Base-by-base conservation (phyloP, 2,113 vertebrate genomes). In the Thermophis baileyi region DNA sequence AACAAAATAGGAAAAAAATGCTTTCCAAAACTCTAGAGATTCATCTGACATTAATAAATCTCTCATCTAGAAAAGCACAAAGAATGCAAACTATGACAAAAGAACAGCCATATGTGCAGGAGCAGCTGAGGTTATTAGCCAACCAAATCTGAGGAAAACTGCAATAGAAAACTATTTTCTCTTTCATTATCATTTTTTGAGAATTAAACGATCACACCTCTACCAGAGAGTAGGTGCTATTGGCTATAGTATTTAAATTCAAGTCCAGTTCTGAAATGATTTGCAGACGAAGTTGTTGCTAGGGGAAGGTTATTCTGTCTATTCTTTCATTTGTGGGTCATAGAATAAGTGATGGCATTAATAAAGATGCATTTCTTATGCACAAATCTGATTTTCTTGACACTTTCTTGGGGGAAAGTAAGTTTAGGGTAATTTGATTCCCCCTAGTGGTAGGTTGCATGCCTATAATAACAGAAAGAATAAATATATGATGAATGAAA, bases 61-160 rank as follows among this genome's bases (percentile, higher is more conserved):
- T 54, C 54, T 69, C 49, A 87, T 74, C 88, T 51, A 35, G 74
- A 3, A 53, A 86, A 63, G 55, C 44, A 89, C 81, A 90, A 90
- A 57, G 27, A 90, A 87, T 50, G 51, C 55, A 90, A 92, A 90
- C 69, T 94, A 90, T 90, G 57, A 90, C 74, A 87, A 74, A 87
- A 69, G 40, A 55, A 44, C 47, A 91, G 88, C 35, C 87, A 91
- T 92, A 92, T 54, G 47, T 69, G 55, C 47, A 63, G 87, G 69
- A 93, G 30, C 91, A 90, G 81, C 93, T 69, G 49, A 94, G 53
- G 24, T n/a, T 91, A 90, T 89, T 63, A 35, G 49, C 74, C 87
- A 54, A 8, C 11, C 81, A 50, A 90, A 49, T 55, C 54, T 40
- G 4, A 35, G 49, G 91, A 91, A 90, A 53, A 86, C 11, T 87